These are phyloP conservation scores for Struthio camelus DNA, from an alignment of 2,113 vertebrate genomes.

Conservation along the genomic window DNA sequence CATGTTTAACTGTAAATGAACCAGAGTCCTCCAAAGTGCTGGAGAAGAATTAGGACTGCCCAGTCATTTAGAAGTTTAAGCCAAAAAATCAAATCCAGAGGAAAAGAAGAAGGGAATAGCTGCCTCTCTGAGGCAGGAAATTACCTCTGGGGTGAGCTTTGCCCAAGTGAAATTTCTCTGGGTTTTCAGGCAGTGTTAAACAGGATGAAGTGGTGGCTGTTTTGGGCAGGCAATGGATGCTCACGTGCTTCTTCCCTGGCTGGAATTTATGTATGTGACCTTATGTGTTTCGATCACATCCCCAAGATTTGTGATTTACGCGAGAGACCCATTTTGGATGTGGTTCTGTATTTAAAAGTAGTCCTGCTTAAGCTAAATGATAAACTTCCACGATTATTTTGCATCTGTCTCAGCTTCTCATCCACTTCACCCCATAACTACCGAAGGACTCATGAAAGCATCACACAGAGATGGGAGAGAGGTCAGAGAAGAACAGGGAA, in stretches of 20 bases:
- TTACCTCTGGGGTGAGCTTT: background rate
- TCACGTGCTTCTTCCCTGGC: background rate
- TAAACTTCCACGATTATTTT: background rate
- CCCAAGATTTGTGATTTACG: background rate
- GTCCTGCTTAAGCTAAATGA: background rate
- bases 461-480: background rate
- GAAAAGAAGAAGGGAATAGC: background rate
- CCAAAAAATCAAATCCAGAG: background rate
- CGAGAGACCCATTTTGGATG: background rate
- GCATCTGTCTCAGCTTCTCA: background rate
- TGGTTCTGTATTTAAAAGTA: background rate
- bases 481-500: background rate
- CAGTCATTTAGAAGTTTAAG: background rate
- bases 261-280: background rate
- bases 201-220: background rate
- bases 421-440: background rate
- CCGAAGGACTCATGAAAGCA: background rate
- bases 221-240: background rate
- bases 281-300: background rate
- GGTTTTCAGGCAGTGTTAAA: background rate
- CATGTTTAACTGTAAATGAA: background rate
- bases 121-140: background rate
- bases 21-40: background rate
- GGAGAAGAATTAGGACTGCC: background rate
- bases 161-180: background rate